A percentile compares a stretch with the other conserved stretches of the same genome.
phyloP scores from a whole-genome alignment of 1,140 invertebrate genomes.

The Pseudoatta argentina region DNA sequence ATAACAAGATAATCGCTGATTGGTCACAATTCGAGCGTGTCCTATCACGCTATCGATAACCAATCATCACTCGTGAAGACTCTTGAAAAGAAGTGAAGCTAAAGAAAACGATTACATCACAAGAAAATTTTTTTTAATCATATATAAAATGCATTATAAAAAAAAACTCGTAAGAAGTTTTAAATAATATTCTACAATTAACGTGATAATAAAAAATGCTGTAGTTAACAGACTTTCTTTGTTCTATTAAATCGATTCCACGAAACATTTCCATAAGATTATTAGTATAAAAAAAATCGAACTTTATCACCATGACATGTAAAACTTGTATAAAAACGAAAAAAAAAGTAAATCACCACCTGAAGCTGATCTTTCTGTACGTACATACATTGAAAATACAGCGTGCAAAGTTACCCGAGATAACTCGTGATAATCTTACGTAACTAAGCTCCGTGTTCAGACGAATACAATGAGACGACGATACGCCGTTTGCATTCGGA shows the following conservation, averaged over 20 bases:
- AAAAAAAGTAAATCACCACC: background rate
- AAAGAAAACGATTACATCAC: background rate
- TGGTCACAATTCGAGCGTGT: background rate
- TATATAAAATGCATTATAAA: background rate
- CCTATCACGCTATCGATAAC: conserved; percentile 24
- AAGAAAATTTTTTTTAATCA: background rate
- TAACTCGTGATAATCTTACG: conserved; percentile 73
- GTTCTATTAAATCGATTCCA: background rate
- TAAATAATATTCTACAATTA: conserved; percentile 5
- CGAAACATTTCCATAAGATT: background rate
- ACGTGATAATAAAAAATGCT: background rate
- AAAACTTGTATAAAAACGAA: background rate
- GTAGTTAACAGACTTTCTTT: background rate
- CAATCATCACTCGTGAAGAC: background rate
- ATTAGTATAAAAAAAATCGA: background rate
- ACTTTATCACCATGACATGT: background rate
- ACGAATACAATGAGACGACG: conserved; percentile 74
- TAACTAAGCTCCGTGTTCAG: conserved; percentile 69
- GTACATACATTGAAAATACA: conserved; percentile 18
- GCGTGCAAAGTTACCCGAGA: conserved; percentile 48
- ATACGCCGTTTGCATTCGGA: conserved; percentile 64
- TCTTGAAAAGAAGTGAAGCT: background rate
- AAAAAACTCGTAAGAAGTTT: background rate
- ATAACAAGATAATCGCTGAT: conserved; percentile 11
- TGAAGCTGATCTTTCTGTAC: background rate